Base-by-base conservation (phyloP, 2,113 vertebrate genomes). In the Pedetes capensis region DNA sequence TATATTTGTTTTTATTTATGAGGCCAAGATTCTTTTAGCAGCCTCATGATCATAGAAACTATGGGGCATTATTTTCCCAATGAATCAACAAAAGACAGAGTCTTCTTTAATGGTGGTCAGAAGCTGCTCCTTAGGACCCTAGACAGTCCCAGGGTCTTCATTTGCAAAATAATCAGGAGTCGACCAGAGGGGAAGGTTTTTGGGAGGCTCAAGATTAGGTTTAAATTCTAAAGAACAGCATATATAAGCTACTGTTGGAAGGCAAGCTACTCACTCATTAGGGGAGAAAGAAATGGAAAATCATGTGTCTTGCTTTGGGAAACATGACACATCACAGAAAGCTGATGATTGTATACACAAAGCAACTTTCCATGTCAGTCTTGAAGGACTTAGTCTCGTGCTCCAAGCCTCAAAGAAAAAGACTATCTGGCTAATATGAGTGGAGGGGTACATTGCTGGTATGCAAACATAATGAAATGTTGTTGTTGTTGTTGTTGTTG, bases 1-100 rank as follows among this genome's bases (percentile, higher is more conserved):
- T 94, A 32, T 78, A 76, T 68, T 84, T 68, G 59, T 69, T 81
- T 93, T 69, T 55, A 42, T 76, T 89, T 63, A 42, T 84, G 64
- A n/a, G 1, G 13, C 11, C 72, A 87, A 83, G 23, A 89, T 76
- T 18, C 49, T 89, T 75, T 61, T 51, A 61, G 23, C 39, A 71
- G 17, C 25, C 87, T 66, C 23, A n/a, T 81, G 27, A 25, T 32
- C 8, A 0, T 55, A 34, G 32, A 82, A 55, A 89, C 14, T 59
- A 34, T 9, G 11, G 11, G 18, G 27, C 1, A 49, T 72, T 78
- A 23, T 55, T 86, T 76, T 59, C 44, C 55, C 69, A 91, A 1
- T 17, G 32, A 75, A 47, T 64, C 87, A 80, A 85, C 42, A 68
- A 79, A 69, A 42, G 39, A 69, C 1, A n/a, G 53, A 18, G 42